phyloP scores from a whole-genome alignment of 2,888 invertebrate genomes.

The Volucella bombylans region DNA sequence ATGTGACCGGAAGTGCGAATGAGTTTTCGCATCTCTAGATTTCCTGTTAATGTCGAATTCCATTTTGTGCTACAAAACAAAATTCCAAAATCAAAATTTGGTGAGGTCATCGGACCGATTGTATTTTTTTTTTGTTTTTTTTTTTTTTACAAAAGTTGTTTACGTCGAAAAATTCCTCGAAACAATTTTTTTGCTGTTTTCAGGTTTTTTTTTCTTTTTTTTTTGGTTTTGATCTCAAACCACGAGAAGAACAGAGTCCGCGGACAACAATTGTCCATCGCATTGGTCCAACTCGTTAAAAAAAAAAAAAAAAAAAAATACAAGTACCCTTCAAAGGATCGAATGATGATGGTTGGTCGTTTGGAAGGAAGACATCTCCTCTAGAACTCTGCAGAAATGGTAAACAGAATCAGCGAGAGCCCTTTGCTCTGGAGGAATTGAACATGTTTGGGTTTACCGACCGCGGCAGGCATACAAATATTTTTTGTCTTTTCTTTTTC shows the following conservation, averaged over 20 bases:
- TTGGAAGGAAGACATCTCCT: slow-evolving; percentile 19
- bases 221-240: neutral
- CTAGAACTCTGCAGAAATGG: slow-evolving; percentile 24
- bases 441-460: slow-evolving; percentile 68
- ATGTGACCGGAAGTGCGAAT: slow-evolving; percentile 63
- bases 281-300: slow-evolving; percentile 38
- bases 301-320: slow-evolving; percentile 25
- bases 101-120: slow-evolving; percentile 37
- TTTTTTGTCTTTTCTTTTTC: slow-evolving; percentile 60
- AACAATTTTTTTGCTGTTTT: neutral
- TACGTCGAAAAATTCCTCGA: slow-evolving; percentile 32
- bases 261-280: slow-evolving; percentile 25
- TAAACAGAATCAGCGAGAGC: slow-evolving; percentile 25
- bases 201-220: slow-evolving; percentile 49
- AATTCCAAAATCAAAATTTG: neutral
- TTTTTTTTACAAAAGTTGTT: slow-evolving; percentile 13
- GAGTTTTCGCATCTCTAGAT: slow-evolving; percentile 34
- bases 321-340: slow-evolving; percentile 52
- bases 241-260: neutral
- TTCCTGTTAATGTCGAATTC: slow-evolving; percentile 28
- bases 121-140: neutral
- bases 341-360: slow-evolving; percentile 32
- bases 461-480: slow-evolving; percentile 20
- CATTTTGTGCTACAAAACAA: slow-evolving; percentile 25
- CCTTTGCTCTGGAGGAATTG: slow-evolving; percentile 26